Percentiles rank a stretch among this genome's conserved stretches.
phyloP scores from a whole-genome alignment of 2,113 vertebrate genomes.

The Malurus melanocephalus region DNA sequence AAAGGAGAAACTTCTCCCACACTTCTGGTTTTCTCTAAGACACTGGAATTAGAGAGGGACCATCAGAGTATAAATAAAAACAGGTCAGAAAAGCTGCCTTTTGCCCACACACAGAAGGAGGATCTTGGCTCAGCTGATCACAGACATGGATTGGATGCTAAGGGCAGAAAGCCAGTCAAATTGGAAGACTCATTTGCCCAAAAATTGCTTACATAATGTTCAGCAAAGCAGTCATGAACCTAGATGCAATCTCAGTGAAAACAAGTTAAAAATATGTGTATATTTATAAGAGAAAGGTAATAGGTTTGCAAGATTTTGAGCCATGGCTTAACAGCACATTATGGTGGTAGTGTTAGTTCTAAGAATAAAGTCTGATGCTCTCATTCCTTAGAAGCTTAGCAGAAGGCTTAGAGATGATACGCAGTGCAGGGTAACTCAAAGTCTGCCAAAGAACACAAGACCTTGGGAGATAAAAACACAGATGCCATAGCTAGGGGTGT shows the following conservation, averaged over 20 bases:
- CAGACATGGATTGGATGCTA: neutral
- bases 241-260: neutral
- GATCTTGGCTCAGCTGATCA: neutral
- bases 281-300: slow-evolving; percentile 10
- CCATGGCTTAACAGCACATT: neutral
- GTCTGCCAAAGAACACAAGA: slow-evolving; percentile 53
- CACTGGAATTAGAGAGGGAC: neutral
- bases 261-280: neutral
- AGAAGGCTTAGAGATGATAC: slow-evolving; percentile 38
- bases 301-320: slow-evolving; percentile 23
- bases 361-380: slow-evolving; percentile 49
- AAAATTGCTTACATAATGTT: slow-evolving; percentile 6
- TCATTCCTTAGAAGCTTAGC: slow-evolving; percentile 25
- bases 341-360: neutral
- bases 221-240: neutral
- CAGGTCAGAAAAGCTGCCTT: neutral
- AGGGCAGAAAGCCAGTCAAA: neutral
- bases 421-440: slow-evolving; percentile 3
- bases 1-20: neutral
- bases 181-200: neutral
- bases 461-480: slow-evolving; percentile 52
- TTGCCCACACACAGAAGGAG: neutral
- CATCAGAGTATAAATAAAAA: neutral
- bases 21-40: neutral
- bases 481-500: slow-evolving; percentile 24